Base-by-base conservation (phyloP, 2,888 invertebrate species). In the Isoperla grammatica region DNA sequence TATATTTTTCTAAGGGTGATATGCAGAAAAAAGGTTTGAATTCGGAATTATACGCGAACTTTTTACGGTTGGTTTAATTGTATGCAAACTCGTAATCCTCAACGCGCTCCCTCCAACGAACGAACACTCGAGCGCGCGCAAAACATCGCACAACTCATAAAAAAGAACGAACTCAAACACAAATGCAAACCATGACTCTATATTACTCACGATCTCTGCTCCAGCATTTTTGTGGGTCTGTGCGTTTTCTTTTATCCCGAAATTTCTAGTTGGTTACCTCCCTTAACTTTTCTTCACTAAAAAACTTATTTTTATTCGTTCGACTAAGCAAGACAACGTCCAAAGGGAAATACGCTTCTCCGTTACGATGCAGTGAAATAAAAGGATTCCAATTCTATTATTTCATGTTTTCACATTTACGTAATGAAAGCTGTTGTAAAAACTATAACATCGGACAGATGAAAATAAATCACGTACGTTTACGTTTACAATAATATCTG, bases 41-140 rank as follows among this genome's bases (percentile, higher is more conserved):
- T 39, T 53, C 37, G 20, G 37, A 53, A 53, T 53, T 53, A 39
- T 39, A 53, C 39, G 17, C 19, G 37, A 53, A 39, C 53, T 53
- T 53, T 50, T 39, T 53, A 53, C 53, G 53, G 53, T 39, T 53
- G 53, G 53, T 53, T 53, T 53, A 53, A 53, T 53, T 53, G 53
- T 53, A 53, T 53, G 53, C 53, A 53, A 53, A 53, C 53, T 39
- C 53, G 19, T 20, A 17, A 17, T 17, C 8, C 37, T 17, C n/a
- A 23, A 48, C 22, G 5, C 22, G 48, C 48, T 48, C 23, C 49
- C 49, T 29, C 35, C 15, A 22, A 49, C 29, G 29, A 49, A 49
- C 49, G 29, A 49, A 29, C 49, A 48, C 49, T 23, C 13, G 29
- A 2, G 29, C 15, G 49, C 19, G 22, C 46, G n/a, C 13, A 46